phyloP scores from a whole-genome alignment of 2,888 invertebrate genomes.

The Malthinus seriepunctatus region DNA sequence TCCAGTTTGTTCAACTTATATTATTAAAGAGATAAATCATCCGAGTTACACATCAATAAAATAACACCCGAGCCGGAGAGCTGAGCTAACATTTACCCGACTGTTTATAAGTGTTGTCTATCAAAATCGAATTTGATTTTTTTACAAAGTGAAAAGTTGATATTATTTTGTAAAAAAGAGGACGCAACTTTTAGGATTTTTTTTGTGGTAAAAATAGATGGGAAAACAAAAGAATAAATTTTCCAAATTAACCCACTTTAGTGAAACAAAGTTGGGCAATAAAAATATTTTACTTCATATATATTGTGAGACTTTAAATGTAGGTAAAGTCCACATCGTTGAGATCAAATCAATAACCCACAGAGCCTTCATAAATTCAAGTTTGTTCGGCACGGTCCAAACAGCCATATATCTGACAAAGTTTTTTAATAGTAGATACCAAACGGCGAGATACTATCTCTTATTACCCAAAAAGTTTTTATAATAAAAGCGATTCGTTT shows the following conservation, averaged over 20 bases:
- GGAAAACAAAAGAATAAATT: conserved; percentile 36
- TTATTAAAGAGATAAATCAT: conserved; percentile 44
- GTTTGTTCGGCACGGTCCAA: conserved; percentile 39
- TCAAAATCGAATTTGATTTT: conserved; percentile 5
- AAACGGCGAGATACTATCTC: conserved; percentile 40
- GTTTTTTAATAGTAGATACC: conserved; percentile 50
- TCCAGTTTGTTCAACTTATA: conserved; percentile 38
- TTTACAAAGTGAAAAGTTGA: neutral
- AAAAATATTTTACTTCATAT: conserved; percentile 29
- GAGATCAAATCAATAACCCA: conserved; percentile 48
- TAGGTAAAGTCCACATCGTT: conserved; percentile 40
- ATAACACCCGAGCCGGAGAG: conserved; percentile 27
- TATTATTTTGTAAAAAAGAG: neutral
- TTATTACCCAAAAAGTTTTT: conserved; percentile 45
- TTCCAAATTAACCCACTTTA: conserved; percentile 26
- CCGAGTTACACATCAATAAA: conserved; percentile 39
- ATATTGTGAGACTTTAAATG: conserved; percentile 36
- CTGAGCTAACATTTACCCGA: conserved; percentile 36
- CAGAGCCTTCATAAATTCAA: conserved; percentile 45
- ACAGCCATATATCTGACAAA: conserved; percentile 46
- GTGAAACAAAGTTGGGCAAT: conserved; percentile 19
- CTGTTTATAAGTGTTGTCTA: conserved; percentile 10
- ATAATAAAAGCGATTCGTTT: conserved; percentile 42
- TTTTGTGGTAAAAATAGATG: neutral
- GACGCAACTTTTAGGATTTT: too few species aligned